Evolutionary conservation across 2,113 vertebrate genomes (phyloP), one percentile per base, ranked within the genome.

Genomic region (Lates calcarifer): DNA sequence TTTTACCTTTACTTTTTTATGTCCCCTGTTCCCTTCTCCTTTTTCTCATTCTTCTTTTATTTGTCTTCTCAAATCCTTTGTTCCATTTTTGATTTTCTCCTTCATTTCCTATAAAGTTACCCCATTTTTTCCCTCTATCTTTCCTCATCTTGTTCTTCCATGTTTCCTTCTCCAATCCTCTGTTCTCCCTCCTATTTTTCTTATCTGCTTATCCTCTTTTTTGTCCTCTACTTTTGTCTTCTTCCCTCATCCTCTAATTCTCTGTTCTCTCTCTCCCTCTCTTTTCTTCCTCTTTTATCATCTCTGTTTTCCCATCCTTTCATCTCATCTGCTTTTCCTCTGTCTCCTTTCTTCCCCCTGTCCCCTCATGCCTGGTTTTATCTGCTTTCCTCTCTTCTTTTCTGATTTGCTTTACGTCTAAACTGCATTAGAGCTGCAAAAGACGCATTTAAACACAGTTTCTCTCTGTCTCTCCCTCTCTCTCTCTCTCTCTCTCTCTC

Each of bases 151-250:
- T 24, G 22, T 53, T 33, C 41, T 26, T 35, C 29, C 10, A 35
- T 4, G 3, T 31, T 11, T 33, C 31, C 12, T 8, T 55, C 26
- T 56, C 49, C 56, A 65, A 66, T 45, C 64, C 22, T 43, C 20
- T 45, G 6, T 20, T 20, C 5, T n/a, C n/a, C 28, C 29, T 14
- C 5, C 14, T 43, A 3, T 43, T 14, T 15, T 14, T 15, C 41
- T 43, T 15, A 14, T 73, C 29, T 70, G 62, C 53, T 64, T 64
- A 64, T n/a, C 11, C 49, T 37, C 33, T 31, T 56, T 55, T 20
- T n/a, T n/a, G n/a, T n/a, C n/a, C n/a, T n/a, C n/a, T n/a, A n/a
- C 18, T 41, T 67, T 35, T 17, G 24, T 14, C 39, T 28, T 61
- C 17, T 57, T 26, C 15, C 3, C n/a, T 12, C 10, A 28, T 12